Evolutionary conservation across 2,888 invertebrate genomes (phyloP).

Genomic region (Campoplex nolae): DNA sequence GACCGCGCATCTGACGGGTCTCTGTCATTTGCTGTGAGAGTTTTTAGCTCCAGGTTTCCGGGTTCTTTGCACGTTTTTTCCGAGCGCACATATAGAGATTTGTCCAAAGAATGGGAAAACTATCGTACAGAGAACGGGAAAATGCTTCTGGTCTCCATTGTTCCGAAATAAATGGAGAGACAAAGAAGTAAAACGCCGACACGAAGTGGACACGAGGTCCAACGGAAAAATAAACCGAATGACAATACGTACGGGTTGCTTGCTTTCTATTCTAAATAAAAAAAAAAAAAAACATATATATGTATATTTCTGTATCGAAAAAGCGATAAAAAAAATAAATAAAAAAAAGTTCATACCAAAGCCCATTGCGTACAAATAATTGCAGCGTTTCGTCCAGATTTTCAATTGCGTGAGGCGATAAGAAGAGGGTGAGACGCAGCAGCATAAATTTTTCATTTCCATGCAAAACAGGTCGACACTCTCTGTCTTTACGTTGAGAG

Average conservation of each 20-base stretch:
- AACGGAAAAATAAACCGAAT: conserved; percentile 52
- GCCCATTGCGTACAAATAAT: conserved; percentile 11
- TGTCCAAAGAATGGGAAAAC: conserved; percentile 16
- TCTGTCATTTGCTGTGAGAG: conserved; percentile 55
- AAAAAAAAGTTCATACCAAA: conserved; percentile 1
- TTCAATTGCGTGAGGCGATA: background rate
- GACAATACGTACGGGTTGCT: conserved; percentile 61
- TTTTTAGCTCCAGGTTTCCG: conserved; percentile 39
- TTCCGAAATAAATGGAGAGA: conserved; percentile 71
- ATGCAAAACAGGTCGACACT: too few relatives aligned
- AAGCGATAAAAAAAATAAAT: background rate
- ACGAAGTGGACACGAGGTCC: conserved; percentile 52
- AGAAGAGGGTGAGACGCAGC: conserved; percentile 5
- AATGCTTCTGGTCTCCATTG: conserved; percentile 65
- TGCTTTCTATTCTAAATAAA: conserved; percentile 18
- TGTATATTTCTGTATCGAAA: background rate
- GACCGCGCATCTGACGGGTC: conserved; percentile 47
- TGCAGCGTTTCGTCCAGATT: conserved; percentile 22
- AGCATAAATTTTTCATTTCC: too few relatives aligned
- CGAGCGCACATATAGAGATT: background rate
- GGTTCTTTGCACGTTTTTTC: background rate
- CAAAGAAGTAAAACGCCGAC: conserved; percentile 63
- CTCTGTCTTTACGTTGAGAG: too few relatives aligned
- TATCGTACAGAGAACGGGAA: conserved; percentile 35
- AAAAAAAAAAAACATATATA: conserved; percentile 5